Evolutionary conservation across 2,797 vertebrate genomes (phyloP).

Genomic region (Artibeus jamaicensis): DNA sequence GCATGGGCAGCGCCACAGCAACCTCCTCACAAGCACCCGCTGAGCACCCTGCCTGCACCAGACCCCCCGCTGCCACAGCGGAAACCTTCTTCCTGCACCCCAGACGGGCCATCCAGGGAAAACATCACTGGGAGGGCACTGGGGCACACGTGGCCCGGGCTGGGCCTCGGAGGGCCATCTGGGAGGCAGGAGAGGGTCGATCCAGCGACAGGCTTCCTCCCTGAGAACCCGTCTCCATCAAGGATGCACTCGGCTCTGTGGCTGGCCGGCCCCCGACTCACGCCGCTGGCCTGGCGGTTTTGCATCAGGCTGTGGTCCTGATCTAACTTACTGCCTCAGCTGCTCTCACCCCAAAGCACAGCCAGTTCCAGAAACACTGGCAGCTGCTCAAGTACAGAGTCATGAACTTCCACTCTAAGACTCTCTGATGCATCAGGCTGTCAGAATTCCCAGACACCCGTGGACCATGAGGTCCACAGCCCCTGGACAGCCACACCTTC

Average conservation of each 20-base stretch:
- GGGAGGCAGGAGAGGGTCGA: background rate
- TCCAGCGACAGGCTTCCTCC: background rate
- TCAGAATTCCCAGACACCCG: constrained; percentile 65
- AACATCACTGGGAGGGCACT: background rate
- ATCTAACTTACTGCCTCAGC: constrained; percentile 80
- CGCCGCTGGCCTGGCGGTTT: constrained; percentile 64
- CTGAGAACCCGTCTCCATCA: background rate
- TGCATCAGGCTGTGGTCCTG: constrained; percentile 69
- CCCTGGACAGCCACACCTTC: background rate
- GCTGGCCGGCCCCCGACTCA: constrained; percentile 54
- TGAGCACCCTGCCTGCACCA: background rate
- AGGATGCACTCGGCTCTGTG: background rate
- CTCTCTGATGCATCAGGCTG: background rate
- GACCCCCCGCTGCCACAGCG: background rate
- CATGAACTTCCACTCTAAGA: constrained; percentile 73
- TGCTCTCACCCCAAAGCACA: constrained; percentile 74
- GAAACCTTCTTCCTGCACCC: background rate
- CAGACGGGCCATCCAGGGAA: background rate
- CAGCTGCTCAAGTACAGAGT: constrained; percentile 76
- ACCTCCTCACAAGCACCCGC: background rate
- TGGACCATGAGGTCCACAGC: background rate
- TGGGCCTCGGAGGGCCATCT: background rate
- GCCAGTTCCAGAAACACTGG: constrained; percentile 73
- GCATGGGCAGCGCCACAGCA: background rate
- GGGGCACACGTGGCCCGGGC: background rate